These are phyloP conservation scores for Mythimna lalbum DNA, from an alignment of 2,888 invertebrate species.

Conservation along the genomic window DNA sequence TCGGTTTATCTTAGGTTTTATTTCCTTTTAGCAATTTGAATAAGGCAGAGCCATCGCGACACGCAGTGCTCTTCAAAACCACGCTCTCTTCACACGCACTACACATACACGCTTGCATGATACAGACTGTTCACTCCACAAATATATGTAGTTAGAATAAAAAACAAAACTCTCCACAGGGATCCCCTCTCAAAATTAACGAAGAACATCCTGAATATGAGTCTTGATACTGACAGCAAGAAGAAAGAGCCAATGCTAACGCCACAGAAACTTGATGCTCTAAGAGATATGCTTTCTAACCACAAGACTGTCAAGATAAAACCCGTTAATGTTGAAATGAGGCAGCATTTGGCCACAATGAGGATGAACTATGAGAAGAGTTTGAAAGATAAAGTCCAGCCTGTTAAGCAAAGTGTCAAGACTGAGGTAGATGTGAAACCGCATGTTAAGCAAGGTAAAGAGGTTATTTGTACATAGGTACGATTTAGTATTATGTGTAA, in stretches of 20 bases:
- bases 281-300: constrained; percentile 87
- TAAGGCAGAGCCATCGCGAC: not conserved
- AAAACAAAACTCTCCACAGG: constrained; percentile 67
- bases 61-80: not conserved
- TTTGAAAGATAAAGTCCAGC: constrained; percentile 73
- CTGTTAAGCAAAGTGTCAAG: constrained; percentile 37
- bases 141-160: constrained; percentile 13
- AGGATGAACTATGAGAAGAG: constrained; percentile 80
- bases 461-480: not conserved
- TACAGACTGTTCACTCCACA: not conserved
- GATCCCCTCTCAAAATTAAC: constrained; percentile 87
- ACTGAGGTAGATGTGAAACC: constrained; percentile 46
- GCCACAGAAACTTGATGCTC: constrained; percentile 86
- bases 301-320: constrained; percentile 89
- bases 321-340: constrained; percentile 85
- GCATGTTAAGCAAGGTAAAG: constrained; percentile 60
- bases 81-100: not conserved
- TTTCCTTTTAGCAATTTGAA: constrained; percentile 12
- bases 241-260: constrained; percentile 83
- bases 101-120: not conserved
- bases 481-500: not conserved
- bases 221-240: constrained; percentile 79
- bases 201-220: constrained; percentile 89
- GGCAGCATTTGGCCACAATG: constrained; percentile 81
- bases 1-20: not conserved